Evolutionary conservation across 2,113 vertebrate genomes (phyloP), one percentile per base, ranked within the genome.

Genomic region (Petroica traversi): DNA sequence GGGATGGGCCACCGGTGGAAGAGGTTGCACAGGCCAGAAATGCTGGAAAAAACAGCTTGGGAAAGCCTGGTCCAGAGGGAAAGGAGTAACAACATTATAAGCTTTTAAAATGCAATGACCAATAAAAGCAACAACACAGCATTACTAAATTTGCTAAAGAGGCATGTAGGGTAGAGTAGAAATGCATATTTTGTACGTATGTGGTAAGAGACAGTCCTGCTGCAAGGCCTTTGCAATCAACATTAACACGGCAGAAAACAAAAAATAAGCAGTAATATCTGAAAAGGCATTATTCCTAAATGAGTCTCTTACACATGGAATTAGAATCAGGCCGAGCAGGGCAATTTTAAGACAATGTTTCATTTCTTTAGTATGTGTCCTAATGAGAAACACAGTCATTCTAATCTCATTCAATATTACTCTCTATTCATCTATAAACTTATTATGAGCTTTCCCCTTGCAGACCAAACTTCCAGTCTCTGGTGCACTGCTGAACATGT

Each of bases 141-240:
- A 46, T 34, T 79, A 82, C n/a, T 67, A n/a, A 28, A 40, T 48
- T 31, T 78, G 17, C 43, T 51, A 19, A 26, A 67, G 61, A 82
- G 25, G 34, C 43, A 79, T 19, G 14, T 26, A 40, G n/a, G 31
- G 15, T 29, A 77, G 34, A 86, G 58, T 8, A 89, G 64, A 87
- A 87, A 80, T 16, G 11, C 14, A 10, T 38, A 74, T 88, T 90
- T 90, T 83, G 63, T 55, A 90, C 83, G 24, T 9, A 38, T 9
- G 24, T n/a, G 23, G 52, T 54, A 73, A 88, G 34, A 94, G 38
- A 67, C 28, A 69, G 48, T 52, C 58, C 67, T 76, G 43, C 46
- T 90, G 41, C 67, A 95, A 94, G 68, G 82, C 59, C 67, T 88
- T 88, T 62, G 58, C 59, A 77, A 85, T 59, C 58, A 94, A 92